These are phyloP conservation scores for Thaleichthys pacificus DNA, from an alignment of 2,797 vertebrate species.

Conservation along the genomic window DNA sequence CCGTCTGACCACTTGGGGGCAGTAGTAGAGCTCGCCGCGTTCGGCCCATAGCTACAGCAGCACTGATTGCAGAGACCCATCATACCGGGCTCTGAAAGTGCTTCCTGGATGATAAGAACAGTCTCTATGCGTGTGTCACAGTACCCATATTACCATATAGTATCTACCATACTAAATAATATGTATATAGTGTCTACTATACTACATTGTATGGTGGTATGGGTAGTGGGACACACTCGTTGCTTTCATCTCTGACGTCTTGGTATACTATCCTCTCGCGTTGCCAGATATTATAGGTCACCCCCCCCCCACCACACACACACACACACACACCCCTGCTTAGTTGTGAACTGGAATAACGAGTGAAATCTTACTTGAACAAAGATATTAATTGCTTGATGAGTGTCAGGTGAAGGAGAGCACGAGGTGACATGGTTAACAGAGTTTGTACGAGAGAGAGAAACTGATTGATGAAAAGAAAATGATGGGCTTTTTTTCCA, in stretches of 20 bases:
- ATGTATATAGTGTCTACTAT: no score
- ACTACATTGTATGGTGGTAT: no score
- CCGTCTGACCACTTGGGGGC: conserved; percentile 27
- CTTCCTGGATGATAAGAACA: conserved; percentile 55
- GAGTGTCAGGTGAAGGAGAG: conserved; percentile 4
- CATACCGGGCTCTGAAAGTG: conserved; percentile 43
- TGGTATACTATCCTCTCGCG: conserved; percentile 14
- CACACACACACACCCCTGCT: conserved; percentile 30
- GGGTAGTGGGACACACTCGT: no score
- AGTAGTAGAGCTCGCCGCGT: conserved; percentile 7
- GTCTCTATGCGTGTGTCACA: conserved; percentile 13
- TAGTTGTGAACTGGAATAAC: conserved; percentile 31
- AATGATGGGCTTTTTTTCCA: conserved; percentile 37
- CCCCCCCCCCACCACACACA: not conserved
- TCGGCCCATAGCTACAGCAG: not conserved
- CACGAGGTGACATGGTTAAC: conserved; percentile 44
- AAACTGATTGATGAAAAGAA: conserved; percentile 35
- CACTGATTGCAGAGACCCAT: conserved; percentile 31
- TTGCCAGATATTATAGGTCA: conserved; percentile 19
- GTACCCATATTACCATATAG: no score
- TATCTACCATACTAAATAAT: no score
- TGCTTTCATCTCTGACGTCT: conserved; percentile 58
- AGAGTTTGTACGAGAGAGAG: conserved; percentile 22
- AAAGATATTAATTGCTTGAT: conserved; percentile 39
- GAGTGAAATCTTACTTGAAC: conserved; percentile 57